Conservation (phyloP, 2,113 vertebrate genomes). For the Ophthalmolycus amberensis region DNA sequence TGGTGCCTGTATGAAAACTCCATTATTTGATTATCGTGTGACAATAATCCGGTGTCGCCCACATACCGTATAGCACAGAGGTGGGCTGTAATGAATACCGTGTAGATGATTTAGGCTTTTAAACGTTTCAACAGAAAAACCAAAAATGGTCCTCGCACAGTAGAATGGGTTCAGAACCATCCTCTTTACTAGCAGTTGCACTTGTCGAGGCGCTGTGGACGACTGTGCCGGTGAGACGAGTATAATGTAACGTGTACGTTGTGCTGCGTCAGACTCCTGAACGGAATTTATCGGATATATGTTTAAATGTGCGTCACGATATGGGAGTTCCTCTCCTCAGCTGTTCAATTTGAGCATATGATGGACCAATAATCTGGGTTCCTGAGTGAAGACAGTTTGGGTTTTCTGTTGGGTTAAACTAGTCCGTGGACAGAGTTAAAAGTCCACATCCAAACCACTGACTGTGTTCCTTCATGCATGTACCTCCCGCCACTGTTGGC, state of each 20-base stretch:
- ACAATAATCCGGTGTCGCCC: not conserved
- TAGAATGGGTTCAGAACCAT: not conserved
- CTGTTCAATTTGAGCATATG: not conserved
- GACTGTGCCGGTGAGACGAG: not conserved
- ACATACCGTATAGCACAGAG: not conserved
- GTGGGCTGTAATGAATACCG: not conserved
- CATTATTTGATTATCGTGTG: not conserved
- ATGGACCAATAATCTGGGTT: not conserved
- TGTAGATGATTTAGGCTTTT: no score
- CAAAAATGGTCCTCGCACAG: not conserved
- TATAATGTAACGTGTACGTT: not conserved
- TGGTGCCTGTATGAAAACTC: slow-evolving; percentile 16
- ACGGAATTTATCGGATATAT: not conserved
- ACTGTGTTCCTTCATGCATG: not conserved
- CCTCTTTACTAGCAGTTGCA: not conserved
- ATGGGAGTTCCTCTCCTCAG: not conserved
- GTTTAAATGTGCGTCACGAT: not conserved
- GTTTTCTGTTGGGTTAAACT: not conserved
- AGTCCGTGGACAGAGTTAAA: not conserved
- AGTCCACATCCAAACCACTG: not conserved
- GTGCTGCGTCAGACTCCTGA: not conserved
- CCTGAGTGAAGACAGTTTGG: not conserved
- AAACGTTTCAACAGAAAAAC: not conserved
- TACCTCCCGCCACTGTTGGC: not conserved
- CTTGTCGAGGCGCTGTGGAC: not conserved